Percentiles rank a stretch among this genome's conserved stretches.
Evolutionary conservation across 2,888 invertebrate species (phyloP).

Genomic region (Megamerina dolium): DNA sequence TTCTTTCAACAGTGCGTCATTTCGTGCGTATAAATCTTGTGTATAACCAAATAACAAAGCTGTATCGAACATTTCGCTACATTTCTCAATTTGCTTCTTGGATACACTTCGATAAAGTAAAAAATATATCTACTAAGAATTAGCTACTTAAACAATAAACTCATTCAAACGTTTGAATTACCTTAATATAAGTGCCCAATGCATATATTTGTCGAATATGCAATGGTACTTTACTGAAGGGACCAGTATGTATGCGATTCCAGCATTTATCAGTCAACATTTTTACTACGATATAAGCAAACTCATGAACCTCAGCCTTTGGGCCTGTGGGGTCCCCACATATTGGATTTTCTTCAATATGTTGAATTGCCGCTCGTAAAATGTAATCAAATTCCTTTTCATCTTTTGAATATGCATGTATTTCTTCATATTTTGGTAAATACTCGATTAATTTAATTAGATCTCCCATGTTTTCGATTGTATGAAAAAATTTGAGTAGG

Average conservation of each 20-base stretch:
- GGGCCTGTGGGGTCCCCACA: no score
- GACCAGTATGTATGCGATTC: constrained; percentile 74
- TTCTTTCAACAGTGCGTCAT: constrained; percentile 16
- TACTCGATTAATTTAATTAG: constrained; percentile 23
- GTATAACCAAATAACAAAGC: constrained; percentile 40
- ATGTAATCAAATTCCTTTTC: constrained; percentile 37
- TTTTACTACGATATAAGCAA: constrained; percentile 31
- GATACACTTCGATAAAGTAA: constrained; percentile 27
- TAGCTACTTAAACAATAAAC: no score
- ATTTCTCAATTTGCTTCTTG: constrained; percentile 29
- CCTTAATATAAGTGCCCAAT: constrained; percentile 58
- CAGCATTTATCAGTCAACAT: constrained; percentile 53
- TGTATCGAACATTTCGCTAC: constrained; percentile 37
- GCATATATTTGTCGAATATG: constrained; percentile 61
- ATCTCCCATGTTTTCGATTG: no score
- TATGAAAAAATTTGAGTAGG: no score
- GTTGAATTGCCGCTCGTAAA: constrained; percentile 29
- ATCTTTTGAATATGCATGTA: constrained; percentile 23
- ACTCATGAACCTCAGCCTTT: constrained; percentile 23
- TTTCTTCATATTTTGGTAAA: constrained; percentile 33
- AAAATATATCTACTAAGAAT: constrained; percentile 35
- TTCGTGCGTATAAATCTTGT: constrained; percentile 26
- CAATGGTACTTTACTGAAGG: constrained; percentile 77
- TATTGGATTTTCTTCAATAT: no score
- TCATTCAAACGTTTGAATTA: constrained; percentile 29